Base-by-base conservation (phyloP, 2,888 invertebrate species). In the Sycophila texana region DNA sequence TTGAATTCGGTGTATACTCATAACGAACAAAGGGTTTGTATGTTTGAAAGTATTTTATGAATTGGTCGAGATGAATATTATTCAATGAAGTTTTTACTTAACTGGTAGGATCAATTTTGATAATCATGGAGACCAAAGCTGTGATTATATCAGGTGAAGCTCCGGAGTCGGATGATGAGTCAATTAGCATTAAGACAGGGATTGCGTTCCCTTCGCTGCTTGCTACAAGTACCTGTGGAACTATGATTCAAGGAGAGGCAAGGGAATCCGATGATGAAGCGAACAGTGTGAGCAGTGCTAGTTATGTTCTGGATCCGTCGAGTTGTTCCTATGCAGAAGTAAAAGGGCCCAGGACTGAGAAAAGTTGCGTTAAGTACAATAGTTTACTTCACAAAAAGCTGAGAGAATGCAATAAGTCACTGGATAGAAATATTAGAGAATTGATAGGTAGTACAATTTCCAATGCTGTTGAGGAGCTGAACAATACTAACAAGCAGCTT, bases 381-480 rank as follows among this genome's bases (percentile, higher is more conserved):
- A 90, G 90, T 84, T 83, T 90, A 61, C 86, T 90, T 2, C 90
- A 90, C 77, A 90, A 88, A 79, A 90, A 90, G 86, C 83, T 90
- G 68, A 55, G 73, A 20, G 90, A 90, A 81, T 88, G 89, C 83
- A 90, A 90, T 80, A 87, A 89, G 84, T 86, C 88, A 49, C 83
- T 90, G 81, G 87, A 89, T 81, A 88, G 80, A 79, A 85, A 88
- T 78, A 83, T 90, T 79, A 82, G 84, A 72, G 86, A 88, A 83
- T 82, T 88, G 75, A 84, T 84, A 49, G 85, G 86, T 73, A 87
- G 82, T 77, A 87, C 87, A 47, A 85, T 89, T 26, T 81, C 84
- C 58, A 83, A 82, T 77, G 86, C 86, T 60, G 82, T 86, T 63
- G 88, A 89, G 80, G 87, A 89, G 79, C 82, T 90, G 79, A 86